A percentile compares a stretch with the other conserved stretches of the same genome.
phyloP scores from a whole-genome alignment of 1,140 invertebrate genomes.

The Pectinophora gossypiella region DNA sequence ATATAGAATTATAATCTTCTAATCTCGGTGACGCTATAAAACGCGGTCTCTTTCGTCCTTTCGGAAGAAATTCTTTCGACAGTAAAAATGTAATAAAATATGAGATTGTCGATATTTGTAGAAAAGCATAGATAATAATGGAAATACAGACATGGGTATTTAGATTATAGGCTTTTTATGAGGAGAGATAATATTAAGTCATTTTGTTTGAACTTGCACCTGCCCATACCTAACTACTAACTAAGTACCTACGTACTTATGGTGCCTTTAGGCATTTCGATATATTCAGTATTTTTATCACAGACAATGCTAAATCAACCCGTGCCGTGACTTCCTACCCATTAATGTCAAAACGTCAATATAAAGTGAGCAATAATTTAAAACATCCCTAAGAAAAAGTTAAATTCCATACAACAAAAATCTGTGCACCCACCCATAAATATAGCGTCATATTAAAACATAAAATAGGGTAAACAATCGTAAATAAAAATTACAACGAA shows the following conservation, averaged over 20 bases:
- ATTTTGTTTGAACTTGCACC: no score
- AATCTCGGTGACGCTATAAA: slow-evolving; percentile 33
- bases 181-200: neutral
- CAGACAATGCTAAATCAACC: neutral
- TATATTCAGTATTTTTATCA: neutral
- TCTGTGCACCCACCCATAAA: slow-evolving; percentile 47
- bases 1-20: slow-evolving; percentile 58
- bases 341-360: slow-evolving; percentile 31
- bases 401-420: slow-evolving; percentile 44
- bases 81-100: slow-evolving; percentile 59
- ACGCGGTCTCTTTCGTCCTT: slow-evolving; percentile 39
- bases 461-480: slow-evolving; percentile 73
- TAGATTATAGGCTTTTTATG: neutral
- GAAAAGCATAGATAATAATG: slow-evolving; percentile 11
- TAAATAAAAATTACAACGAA: slow-evolving; percentile 72
- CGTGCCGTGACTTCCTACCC: neutral
- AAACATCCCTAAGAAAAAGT: slow-evolving; percentile 39
- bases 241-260: no score
- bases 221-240: no score
- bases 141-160: slow-evolving; percentile 14
- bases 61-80: slow-evolving; percentile 37
- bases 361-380: slow-evolving; percentile 48
- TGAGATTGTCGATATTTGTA: slow-evolving; percentile 48
- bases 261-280: no score
- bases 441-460: slow-evolving; percentile 68